phyloP scores from a whole-genome alignment of 2,888 invertebrate genomes.

The Drosophila siamana region DNA sequence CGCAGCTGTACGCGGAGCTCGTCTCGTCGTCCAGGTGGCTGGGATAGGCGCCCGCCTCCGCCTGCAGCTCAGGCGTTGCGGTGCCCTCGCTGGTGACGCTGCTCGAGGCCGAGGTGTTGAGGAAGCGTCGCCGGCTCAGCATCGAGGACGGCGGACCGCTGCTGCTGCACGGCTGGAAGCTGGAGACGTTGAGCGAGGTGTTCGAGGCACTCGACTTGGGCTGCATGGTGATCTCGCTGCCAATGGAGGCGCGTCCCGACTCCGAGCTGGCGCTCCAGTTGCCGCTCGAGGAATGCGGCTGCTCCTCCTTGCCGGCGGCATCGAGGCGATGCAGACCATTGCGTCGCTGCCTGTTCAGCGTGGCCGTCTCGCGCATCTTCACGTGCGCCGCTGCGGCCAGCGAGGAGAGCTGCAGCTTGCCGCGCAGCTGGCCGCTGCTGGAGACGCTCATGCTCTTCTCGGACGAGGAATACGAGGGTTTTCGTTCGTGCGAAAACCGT shows the following conservation, averaged over 20 bases:
- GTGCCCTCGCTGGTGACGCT: constrained; percentile 95
- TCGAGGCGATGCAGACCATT: constrained; percentile 86
- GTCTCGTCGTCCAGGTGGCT: constrained; percentile 92
- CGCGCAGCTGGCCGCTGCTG: constrained; percentile 84
- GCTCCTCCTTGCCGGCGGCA: constrained; percentile 88
- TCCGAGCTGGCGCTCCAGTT: constrained; percentile 98
- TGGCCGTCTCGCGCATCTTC: constrained; percentile 91
- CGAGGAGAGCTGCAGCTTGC: constrained; percentile 74
- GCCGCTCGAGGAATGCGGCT: constrained; percentile 95
- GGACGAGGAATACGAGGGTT: constrained; percentile 91
- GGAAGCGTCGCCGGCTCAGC: constrained; percentile 88
- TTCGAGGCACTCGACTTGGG: constrained; percentile 90
- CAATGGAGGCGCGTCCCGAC: constrained; percentile 93
- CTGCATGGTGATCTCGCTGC: constrained; percentile 91
- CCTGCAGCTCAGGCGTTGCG: constrained; percentile 91
- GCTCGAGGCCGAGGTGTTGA: constrained; percentile 92
- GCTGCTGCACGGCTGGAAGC: constrained; percentile 85
- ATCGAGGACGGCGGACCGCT: constrained; percentile 89
- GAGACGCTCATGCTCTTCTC: constrained; percentile 89
- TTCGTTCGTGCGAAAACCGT: constrained; percentile 90
- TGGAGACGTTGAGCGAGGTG: constrained; percentile 89
- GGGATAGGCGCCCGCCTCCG: constrained; percentile 87
- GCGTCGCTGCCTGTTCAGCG: constrained; percentile 89
- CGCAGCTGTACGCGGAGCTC: constrained; percentile 96
- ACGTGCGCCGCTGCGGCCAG: constrained; percentile 86